A percentile compares a stretch with the other conserved stretches of the same genome.
These are phyloP conservation scores for Sardina pilchardus DNA, from an alignment of 2,113 vertebrate species.

Conservation along the genomic window DNA sequence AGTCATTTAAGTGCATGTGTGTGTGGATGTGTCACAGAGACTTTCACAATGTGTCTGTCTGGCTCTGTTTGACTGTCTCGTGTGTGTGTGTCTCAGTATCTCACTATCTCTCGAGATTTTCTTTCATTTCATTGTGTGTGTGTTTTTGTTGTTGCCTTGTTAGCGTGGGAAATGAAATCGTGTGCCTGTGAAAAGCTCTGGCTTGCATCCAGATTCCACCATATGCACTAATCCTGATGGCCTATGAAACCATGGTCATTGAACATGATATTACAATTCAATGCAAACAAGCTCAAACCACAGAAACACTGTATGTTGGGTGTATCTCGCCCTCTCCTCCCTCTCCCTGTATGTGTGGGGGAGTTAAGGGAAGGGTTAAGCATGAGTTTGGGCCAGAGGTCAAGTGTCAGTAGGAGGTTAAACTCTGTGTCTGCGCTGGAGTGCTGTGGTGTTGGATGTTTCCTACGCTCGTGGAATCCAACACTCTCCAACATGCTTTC, in stretches of 20 bases:
- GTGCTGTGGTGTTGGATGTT: background rate
- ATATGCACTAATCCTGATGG: constrained; percentile 16
- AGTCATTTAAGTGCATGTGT: background rate
- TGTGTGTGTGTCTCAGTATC: background rate
- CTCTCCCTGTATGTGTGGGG: background rate
- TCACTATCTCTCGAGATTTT: too few species aligned
- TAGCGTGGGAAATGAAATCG: background rate
- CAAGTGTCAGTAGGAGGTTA: background rate
- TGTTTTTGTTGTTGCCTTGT: background rate
- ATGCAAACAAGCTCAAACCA: constrained; percentile 12
- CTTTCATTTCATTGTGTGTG: too few species aligned
- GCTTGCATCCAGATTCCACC: constrained; percentile 23
- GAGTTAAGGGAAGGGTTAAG: background rate
- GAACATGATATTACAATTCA: constrained; percentile 22
- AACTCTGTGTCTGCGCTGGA: background rate
- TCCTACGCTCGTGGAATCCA: background rate
- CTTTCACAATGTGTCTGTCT: too few species aligned
- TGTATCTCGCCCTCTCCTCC: background rate
- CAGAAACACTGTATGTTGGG: background rate
- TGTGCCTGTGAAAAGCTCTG: background rate
- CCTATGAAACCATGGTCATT: constrained; percentile 27
- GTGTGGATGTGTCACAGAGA: too few species aligned
- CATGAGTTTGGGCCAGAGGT: background rate
- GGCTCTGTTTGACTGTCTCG: too few species aligned
- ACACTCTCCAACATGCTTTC: background rate